phyloP scores from a whole-genome alignment of 2,113 vertebrate genomes.

The Aegithalos caudatus region DNA sequence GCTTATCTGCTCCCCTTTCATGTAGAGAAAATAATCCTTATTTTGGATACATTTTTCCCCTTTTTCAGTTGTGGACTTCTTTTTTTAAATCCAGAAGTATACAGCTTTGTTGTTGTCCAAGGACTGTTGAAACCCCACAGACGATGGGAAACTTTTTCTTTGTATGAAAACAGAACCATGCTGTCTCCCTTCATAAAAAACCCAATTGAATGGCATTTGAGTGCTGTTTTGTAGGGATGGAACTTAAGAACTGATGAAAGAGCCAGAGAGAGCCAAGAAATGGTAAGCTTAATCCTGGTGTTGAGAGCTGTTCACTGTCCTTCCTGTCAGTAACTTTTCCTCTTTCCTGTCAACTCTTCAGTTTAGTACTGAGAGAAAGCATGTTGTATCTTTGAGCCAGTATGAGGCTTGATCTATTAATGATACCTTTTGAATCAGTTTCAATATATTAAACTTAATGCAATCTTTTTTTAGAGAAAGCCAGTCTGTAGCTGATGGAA shows the following conservation, averaged over 20 bases:
- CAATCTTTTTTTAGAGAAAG: neutral
- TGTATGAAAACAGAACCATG: conserved; percentile 20
- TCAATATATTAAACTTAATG: neutral
- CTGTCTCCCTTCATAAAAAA: neutral
- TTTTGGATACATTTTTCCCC: neutral
- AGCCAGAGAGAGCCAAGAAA: neutral
- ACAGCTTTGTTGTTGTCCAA: conserved; percentile 13
- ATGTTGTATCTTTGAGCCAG: neutral
- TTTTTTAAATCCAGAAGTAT: neutral
- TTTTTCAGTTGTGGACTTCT: neutral
- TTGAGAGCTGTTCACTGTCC: neutral
- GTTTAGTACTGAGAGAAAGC: neutral
- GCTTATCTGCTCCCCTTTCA: neutral
- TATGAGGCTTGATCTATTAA: conserved; percentile 12
- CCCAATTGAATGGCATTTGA: neutral
- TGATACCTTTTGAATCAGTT: neutral
- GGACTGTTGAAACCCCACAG: conserved; percentile 23
- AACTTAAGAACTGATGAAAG: conserved; percentile 7
- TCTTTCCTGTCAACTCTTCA: neutral
- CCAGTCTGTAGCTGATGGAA: neutral
- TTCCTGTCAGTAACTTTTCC: neutral
- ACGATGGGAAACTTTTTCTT: neutral
- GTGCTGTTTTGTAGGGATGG: neutral
- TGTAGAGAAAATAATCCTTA: conserved; percentile 6
- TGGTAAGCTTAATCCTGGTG: neutral